phyloP scores from a whole-genome alignment of 2,888 invertebrate genomes.

The Temnothorax rugatulus region DNA sequence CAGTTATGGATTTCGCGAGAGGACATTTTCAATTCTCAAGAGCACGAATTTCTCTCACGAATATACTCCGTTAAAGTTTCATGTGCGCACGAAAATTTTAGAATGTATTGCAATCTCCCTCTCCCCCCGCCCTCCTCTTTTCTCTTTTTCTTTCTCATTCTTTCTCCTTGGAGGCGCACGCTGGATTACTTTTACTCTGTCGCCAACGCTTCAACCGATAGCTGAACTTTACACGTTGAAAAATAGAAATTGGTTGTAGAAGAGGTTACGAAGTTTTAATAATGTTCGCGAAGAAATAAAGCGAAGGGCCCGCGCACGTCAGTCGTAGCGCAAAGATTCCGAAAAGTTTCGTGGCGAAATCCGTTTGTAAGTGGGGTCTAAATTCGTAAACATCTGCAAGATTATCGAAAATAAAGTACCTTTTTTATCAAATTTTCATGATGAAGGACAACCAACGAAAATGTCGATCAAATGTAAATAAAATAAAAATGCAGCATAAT shows the following conservation, averaged over 20 bases:
- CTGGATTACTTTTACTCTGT: conserved; percentile 51
- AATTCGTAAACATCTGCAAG: conserved; percentile 21
- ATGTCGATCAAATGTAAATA: not conserved
- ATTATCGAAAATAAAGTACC: not conserved
- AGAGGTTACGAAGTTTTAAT: conserved; percentile 53
- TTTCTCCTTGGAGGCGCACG: conserved; percentile 32
- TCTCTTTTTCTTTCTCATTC: conserved; percentile 35
- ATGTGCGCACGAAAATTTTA: conserved; percentile 34
- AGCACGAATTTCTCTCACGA: conserved; percentile 34
- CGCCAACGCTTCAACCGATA: conserved; percentile 49
- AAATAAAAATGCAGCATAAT: not conserved
- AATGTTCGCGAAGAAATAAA: conserved; percentile 52
- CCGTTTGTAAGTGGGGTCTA: conserved; percentile 3
- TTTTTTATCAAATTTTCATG: not conserved
- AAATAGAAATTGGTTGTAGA: conserved; percentile 56
- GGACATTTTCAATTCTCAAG: conserved; percentile 22
- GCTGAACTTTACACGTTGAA: conserved; percentile 53
- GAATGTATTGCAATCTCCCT: conserved; percentile 33
- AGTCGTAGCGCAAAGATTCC: conserved; percentile 23
- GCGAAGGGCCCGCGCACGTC: conserved; percentile 17
- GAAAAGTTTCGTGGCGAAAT: conserved; percentile 29
- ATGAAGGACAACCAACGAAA: not conserved
- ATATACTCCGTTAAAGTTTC: conserved; percentile 32
- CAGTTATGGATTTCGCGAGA: not conserved
- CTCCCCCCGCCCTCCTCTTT: not conserved